These are phyloP conservation scores for Chrysemys picta DNA, from an alignment of 2,113 vertebrate genomes.

Conservation along the genomic window DNA sequence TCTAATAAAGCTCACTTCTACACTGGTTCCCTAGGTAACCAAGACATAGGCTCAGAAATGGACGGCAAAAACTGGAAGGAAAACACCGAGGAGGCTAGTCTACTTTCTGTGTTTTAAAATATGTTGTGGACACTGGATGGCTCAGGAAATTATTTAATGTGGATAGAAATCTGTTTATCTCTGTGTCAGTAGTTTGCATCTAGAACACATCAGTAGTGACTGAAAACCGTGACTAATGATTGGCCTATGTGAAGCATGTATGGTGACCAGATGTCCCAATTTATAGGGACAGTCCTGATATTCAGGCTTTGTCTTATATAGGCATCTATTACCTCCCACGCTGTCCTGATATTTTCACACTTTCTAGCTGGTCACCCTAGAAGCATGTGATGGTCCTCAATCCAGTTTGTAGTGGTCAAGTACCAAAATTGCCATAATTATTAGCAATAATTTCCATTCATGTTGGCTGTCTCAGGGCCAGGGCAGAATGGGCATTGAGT, in stretches of 20 bases:
- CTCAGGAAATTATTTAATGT: not conserved
- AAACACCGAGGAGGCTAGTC: constrained; percentile 35
- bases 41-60: constrained; percentile 25
- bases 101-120: constrained; percentile 44
- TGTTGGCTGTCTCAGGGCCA: not conserved
- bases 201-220: not conserved
- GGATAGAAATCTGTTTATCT: not conserved
- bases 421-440: not conserved
- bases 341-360: not conserved
- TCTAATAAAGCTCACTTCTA: not conserved
- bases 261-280: not conserved
- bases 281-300: not conserved
- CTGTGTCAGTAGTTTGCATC: not conserved
- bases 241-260: not conserved
- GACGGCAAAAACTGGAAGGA: constrained; percentile 45
- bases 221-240: not conserved
- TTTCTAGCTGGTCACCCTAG: not conserved
- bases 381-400: not conserved
- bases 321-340: not conserved
- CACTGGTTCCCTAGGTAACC: constrained; percentile 63
- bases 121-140: not conserved
- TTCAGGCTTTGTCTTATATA: not conserved
- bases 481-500: not conserved
- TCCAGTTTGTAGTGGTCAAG: constrained; percentile 11
- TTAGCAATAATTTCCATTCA: not conserved